A percentile compares a stretch with the other conserved stretches of the same genome.
Conservation (phyloP, 64 coral and sea anemone genomes). For the Pocillopora verrucosa region DNA sequence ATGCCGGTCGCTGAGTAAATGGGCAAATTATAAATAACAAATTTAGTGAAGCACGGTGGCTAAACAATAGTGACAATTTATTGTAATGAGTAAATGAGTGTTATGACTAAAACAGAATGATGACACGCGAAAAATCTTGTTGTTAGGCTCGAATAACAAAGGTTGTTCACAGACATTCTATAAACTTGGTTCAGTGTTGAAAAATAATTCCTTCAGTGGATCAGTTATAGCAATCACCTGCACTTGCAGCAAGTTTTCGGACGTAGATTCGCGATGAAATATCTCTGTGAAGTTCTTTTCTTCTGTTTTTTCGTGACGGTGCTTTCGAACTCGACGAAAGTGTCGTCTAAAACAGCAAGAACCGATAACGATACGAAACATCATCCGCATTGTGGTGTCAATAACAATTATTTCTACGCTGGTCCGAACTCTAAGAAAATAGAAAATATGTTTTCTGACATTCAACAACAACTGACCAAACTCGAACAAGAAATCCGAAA, state of each 20-base stretch:
- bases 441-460: slow-evolving; percentile 7
- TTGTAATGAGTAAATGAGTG: too few species aligned
- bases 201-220: background rate
- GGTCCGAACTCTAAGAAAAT: background rate
- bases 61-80: too few species aligned
- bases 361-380: background rate
- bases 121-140: background rate
- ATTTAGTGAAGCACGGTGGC: too few species aligned
- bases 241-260: too few species aligned
- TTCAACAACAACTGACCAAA: background rate
- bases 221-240: too few species aligned
- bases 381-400: background rate
- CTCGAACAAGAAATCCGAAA: slow-evolving; percentile 1
- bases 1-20: too few species aligned
- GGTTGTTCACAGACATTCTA: background rate
- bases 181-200: background rate
- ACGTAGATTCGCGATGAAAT: background rate
- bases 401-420: background rate
- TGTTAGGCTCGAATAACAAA: background rate
- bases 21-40: too few species aligned
- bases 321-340: background rate
- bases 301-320: background rate
- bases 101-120: background rate
- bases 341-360: background rate
- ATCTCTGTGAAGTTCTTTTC: background rate